Evolutionary conservation across 2,113 vertebrate genomes (phyloP).

Genomic region (Cephalophus harveyi): DNA sequence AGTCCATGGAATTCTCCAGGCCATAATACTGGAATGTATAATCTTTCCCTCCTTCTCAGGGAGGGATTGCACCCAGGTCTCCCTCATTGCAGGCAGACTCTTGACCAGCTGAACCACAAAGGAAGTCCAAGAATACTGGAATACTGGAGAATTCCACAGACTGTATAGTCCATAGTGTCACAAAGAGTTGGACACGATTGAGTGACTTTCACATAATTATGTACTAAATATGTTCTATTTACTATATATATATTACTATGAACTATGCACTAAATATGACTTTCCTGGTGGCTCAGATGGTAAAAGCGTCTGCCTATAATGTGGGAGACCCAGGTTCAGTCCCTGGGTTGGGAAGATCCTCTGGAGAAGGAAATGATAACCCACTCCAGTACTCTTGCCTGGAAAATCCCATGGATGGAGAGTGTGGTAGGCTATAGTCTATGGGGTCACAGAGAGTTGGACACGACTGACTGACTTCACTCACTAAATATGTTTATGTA

Average conservation of each 20-base stretch:
- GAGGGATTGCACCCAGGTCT: background rate
- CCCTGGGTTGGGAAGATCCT: too few species aligned
- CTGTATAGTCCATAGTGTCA: background rate
- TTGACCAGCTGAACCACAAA: background rate
- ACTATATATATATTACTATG: too few species aligned
- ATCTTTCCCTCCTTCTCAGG: background rate
- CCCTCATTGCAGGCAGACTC: background rate
- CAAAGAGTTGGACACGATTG: background rate
- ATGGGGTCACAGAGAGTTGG: background rate
- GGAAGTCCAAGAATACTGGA: background rate
- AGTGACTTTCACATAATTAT: background rate
- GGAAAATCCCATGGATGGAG: too few species aligned
- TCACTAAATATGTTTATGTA: background rate
- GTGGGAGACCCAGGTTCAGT: too few species aligned
- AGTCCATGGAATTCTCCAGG: background rate
- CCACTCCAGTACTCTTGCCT: too few species aligned
- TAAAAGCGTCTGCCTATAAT: too few species aligned
- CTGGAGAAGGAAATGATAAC: too few species aligned
- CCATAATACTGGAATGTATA: background rate
- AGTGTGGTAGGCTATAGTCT: background rate
- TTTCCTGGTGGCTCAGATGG: too few species aligned
- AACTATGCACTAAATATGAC: too few species aligned
- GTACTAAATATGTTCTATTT: too few species aligned
- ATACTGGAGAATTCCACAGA: background rate
- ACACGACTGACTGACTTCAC: background rate